Evolutionary conservation across 2,797 vertebrate species (phyloP).

Genomic region (Halcyon leucocephala): DNA sequence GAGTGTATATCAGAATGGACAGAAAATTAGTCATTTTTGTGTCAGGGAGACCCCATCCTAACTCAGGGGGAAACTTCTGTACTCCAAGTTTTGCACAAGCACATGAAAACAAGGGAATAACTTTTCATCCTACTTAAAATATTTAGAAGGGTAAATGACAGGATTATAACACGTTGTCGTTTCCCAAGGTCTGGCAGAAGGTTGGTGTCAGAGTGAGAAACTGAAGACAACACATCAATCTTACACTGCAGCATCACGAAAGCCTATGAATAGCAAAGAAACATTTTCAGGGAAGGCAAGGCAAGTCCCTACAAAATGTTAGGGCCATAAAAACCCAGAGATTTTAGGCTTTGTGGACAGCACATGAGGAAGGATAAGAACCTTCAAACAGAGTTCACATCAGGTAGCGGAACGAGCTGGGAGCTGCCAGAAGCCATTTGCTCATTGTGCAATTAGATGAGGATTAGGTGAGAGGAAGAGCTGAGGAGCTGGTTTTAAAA

Average conservation of each 20-base stretch:
- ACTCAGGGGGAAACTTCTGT: background rate
- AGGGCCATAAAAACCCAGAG: background rate
- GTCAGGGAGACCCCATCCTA: background rate
- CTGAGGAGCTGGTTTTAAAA: background rate
- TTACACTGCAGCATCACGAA: background rate
- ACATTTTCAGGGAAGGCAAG: background rate
- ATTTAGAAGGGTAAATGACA: background rate
- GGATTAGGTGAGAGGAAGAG: background rate
- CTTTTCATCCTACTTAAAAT: background rate
- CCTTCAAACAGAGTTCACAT: background rate
- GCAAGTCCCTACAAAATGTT: background rate
- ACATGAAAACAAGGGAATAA: background rate
- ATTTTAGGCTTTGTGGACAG: background rate
- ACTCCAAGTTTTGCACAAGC: background rate
- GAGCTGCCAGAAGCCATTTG: background rate
- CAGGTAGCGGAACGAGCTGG: background rate
- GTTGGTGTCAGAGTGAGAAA: background rate
- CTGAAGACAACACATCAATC: background rate
- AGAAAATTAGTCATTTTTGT: background rate
- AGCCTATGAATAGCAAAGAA: background rate
- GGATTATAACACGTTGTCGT: background rate
- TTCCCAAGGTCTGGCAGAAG: background rate
- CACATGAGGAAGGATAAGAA: background rate
- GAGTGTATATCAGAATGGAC: background rate
- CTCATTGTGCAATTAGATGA: background rate